These are phyloP conservation scores for Pyrochroa serraticornis DNA, from an alignment of 2,888 invertebrate genomes.

Conservation along the genomic window DNA sequence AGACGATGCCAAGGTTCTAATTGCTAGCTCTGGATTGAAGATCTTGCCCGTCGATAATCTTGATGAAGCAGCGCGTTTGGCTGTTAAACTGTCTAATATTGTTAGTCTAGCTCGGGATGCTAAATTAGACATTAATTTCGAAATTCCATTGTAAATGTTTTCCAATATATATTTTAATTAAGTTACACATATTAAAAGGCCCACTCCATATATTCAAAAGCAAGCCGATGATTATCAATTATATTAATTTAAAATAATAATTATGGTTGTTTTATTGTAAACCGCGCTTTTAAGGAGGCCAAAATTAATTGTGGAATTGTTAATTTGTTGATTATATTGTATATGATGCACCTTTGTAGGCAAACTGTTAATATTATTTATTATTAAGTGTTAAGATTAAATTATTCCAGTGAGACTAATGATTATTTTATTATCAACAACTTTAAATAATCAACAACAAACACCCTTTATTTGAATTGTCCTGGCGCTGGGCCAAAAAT, in stretches of 20 bases:
- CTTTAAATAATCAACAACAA: conserved; percentile 4
- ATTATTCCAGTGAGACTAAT: conserved; percentile 16
- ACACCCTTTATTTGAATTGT: conserved; percentile 74
- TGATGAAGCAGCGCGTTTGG: conserved; percentile 81
- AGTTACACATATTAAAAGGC: neutral
- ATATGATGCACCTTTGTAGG: neutral
- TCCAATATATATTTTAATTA: neutral
- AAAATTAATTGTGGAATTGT: neutral
- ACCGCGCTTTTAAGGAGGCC: too few relatives aligned
- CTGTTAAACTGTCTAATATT: conserved; percentile 77
- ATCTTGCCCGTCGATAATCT: conserved; percentile 82
- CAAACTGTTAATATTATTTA: neutral
- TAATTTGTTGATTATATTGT: neutral
- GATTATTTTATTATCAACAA: neutral
- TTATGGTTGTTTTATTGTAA: too few relatives aligned
- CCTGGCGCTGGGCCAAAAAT: conserved; percentile 83
- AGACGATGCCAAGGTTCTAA: conserved; percentile 81
- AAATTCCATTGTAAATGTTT: conserved; percentile 57
- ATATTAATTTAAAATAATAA: too few relatives aligned
- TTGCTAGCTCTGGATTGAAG: conserved; percentile 74
- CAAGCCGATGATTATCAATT: too few relatives aligned
- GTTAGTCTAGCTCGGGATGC: conserved; percentile 78
- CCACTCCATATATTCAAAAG: neutral
- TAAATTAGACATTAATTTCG: conserved; percentile 82
- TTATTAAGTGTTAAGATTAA: conserved; percentile 19